A percentile compares a stretch with the other conserved stretches of the same genome.
Evolutionary conservation across 2,113 vertebrate species (phyloP).

Genomic region (Diadophis punctatus): DNA sequence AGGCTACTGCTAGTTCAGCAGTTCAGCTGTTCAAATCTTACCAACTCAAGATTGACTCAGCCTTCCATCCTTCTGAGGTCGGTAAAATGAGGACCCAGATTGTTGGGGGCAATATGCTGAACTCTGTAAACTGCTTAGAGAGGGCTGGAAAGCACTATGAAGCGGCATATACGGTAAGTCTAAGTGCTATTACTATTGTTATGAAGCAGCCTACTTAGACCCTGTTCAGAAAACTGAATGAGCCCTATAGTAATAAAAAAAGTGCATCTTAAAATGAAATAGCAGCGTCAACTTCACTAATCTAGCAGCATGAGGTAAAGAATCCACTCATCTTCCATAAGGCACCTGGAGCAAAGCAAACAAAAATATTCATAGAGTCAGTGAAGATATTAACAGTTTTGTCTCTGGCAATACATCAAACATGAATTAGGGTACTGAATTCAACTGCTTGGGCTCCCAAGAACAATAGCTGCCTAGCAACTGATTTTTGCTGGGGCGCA

Average conservation of each 20-base stretch:
- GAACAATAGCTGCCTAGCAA: neutral
- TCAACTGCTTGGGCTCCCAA: neutral
- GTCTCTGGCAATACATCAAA: neutral
- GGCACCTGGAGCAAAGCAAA: neutral
- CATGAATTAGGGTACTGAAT: neutral
- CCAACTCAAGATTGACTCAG: too few species aligned
- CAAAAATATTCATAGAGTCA: neutral
- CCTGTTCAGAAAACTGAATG: neutral
- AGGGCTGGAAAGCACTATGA: too few species aligned
- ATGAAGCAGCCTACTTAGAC: neutral
- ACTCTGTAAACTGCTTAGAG: too few species aligned
- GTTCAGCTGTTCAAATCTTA: too few species aligned
- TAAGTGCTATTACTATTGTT: too few species aligned
- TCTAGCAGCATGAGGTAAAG: neutral
- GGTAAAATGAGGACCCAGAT: too few species aligned
- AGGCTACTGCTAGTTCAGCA: too few species aligned
- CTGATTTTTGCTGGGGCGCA: neutral
- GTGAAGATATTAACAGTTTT: neutral
- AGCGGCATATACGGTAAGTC: too few species aligned
- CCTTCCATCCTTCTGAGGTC: too few species aligned
- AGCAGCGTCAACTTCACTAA: fast-evolving
- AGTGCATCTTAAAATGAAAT: neutral
- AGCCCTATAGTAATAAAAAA: neutral
- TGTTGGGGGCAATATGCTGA: too few species aligned
- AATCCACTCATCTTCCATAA: neutral